Percentiles rank a stretch among this genome's conserved stretches.
phyloP scores from a whole-genome alignment of 2,888 invertebrate genomes.

The Halocaridina rubra region DNA sequence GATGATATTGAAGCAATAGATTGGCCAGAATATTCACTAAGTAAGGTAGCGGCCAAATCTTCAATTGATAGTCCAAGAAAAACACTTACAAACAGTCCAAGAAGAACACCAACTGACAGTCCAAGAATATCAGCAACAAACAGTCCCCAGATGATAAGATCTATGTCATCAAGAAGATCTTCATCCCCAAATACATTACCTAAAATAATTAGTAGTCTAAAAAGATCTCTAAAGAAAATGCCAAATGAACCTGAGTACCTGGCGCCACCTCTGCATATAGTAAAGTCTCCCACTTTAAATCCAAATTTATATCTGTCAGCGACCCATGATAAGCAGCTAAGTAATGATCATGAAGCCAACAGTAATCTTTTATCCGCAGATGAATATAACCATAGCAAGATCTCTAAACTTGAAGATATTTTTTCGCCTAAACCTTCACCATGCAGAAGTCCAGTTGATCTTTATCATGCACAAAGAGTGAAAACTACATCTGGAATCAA shows the following conservation, averaged over 20 bases:
- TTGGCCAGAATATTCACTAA: not conserved
- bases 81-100: not conserved
- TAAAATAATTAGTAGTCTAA: not conserved
- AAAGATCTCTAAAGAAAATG: not conserved
- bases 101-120: not conserved
- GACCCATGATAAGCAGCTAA: not conserved
- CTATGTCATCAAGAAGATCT: not conserved
- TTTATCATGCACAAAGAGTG: not conserved
- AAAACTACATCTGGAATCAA: not conserved
- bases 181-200: not conserved
- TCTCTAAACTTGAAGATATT: not conserved
- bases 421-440: slow-evolving; percentile 20
- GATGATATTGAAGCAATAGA: slow-evolving; percentile 24
- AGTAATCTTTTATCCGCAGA: too few relatives aligned
- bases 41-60: not conserved
- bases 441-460: not conserved
- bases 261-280: not conserved
- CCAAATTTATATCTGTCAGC: not conserved
- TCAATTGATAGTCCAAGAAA: not conserved
- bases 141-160: not conserved
- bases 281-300: not conserved
- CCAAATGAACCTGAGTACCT: slow-evolving; percentile 19
- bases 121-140: not conserved
- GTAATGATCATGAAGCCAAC: too few relatives aligned
- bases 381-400: not conserved